Base-by-base conservation (phyloP, 2,888 invertebrate genomes). In the Andrena minutula region DNA sequence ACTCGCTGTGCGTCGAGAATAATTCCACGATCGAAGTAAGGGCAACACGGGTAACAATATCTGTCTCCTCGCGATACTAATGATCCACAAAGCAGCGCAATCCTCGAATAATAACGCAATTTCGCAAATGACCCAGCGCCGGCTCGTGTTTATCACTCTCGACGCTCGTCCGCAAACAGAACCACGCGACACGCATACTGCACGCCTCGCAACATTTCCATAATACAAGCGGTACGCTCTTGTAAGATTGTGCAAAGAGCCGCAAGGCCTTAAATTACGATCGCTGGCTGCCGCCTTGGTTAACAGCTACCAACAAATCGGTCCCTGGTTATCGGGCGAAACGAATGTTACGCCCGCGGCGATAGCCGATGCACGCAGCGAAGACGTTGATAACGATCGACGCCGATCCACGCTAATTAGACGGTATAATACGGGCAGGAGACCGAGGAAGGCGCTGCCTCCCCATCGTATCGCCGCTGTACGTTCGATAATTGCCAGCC, bases 351-450 rank as follows among this genome's bases (percentile, higher is more conserved):
- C 63, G 64, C 63, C 26, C 1, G n/a, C 20, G 77, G 56, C 73
- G 73, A 68, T 74, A 12, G 23, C 26, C 10, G 8, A 16, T 49
- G 58, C 49, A 20, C 32, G 70, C 47, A 26, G 16, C 72, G 61
- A 71, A 64, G 75, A 75, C 32, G 35, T 6, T 20, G 74, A 83
- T 83, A 82, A 73, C 74, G 70, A 84, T 84, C 83, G 71, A 66
- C 35, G 23, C 30, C 49, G 56, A 71, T 75, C 28, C 28, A 47
- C 63, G 68, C 61, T 86, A 86, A 85, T 86, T 85, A 76, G 69
- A 58, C 53, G 63, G 26, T 23, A 63, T 63, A 68, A 76, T 28
- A 20, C 23, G 60, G n/a, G 30, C 58, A 47, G 7, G 49, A 69
- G 70, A 63, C 61, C 58, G 47, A 35, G 60, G 53, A 71, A 64